phyloP scores from a whole-genome alignment of 2,888 invertebrate genomes.

The Conomelus anceps region DNA sequence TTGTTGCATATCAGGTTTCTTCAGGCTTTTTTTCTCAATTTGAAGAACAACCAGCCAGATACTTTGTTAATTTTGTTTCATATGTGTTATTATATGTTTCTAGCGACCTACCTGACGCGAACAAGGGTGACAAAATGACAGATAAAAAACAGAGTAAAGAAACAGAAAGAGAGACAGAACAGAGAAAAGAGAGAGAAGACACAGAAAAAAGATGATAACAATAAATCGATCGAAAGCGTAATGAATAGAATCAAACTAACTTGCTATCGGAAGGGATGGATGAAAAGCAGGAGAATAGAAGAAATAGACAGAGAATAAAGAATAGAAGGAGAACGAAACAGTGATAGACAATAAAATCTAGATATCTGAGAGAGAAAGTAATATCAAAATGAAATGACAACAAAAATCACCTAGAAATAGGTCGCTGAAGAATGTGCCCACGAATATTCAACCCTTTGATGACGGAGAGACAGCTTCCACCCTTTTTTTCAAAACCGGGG shows the following conservation, averaged over 20 bases:
- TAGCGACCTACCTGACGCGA: not conserved
- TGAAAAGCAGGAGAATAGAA: not conserved
- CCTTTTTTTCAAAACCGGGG: not conserved
- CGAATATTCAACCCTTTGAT: not conserved
- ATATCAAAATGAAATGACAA: not conserved
- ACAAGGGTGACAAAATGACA: not conserved
- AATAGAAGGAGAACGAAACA: not conserved
- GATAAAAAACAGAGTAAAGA: not conserved
- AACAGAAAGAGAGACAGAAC: not conserved
- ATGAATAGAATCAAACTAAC: not conserved
- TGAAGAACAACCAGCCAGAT: not conserved
- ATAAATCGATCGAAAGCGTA: not conserved
- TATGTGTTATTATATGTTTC: not conserved
- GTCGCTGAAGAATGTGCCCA: not conserved
- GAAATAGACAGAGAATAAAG: not conserved
- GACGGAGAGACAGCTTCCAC: not conserved
- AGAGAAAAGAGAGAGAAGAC: not conserved
- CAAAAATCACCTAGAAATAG: not conserved
- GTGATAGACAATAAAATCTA: not conserved
- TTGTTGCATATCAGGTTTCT: not conserved
- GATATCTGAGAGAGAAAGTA: not conserved
- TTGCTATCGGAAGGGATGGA: not conserved
- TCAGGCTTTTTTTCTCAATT: not conserved
- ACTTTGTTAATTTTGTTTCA: not conserved
- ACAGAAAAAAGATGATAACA: not conserved